These are phyloP conservation scores for Aspidoscelis tigris DNA, from an alignment of 2,113 vertebrate genomes.

Conservation along the genomic window DNA sequence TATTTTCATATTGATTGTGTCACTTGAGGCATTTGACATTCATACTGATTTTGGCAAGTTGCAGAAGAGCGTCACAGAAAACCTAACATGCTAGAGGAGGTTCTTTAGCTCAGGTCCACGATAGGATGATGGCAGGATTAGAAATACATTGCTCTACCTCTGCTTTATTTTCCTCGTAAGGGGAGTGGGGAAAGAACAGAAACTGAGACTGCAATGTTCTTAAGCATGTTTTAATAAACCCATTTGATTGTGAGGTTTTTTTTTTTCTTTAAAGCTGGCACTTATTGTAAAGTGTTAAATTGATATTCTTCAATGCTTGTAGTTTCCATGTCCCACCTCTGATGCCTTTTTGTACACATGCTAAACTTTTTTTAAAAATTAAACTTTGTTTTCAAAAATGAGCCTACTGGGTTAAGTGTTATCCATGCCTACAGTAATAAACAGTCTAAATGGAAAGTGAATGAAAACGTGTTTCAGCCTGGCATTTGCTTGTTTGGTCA, in stretches of 20 bases:
- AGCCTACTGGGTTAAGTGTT: constrained; percentile 48
- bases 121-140: not conserved
- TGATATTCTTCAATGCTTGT: constrained; percentile 47
- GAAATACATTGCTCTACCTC: constrained; percentile 13
- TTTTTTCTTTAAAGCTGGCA: constrained; percentile 23
- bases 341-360: constrained; percentile 57
- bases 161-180: constrained; percentile 19
- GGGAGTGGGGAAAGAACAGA: constrained; percentile 14
- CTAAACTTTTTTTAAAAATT: constrained; percentile 56
- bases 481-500: not conserved
- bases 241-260: constrained; percentile 23
- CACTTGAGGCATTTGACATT: not conserved
- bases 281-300: constrained; percentile 59
- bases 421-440: not conserved
- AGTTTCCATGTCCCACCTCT: constrained; percentile 53
- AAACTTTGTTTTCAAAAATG: constrained; percentile 59
- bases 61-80: constrained; percentile 2
- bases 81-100: not conserved
- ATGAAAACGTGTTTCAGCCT: not conserved
- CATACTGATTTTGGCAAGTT: not conserved
- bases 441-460: not conserved
- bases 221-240: constrained; percentile 22
- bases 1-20: not conserved
- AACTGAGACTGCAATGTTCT: constrained; percentile 16
- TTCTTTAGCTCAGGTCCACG: constrained; percentile 28